Percentiles rank a stretch among this genome's conserved stretches.
phyloP scores from a whole-genome alignment of 2,113 vertebrate genomes.

The Galeopterus variegatus region DNA sequence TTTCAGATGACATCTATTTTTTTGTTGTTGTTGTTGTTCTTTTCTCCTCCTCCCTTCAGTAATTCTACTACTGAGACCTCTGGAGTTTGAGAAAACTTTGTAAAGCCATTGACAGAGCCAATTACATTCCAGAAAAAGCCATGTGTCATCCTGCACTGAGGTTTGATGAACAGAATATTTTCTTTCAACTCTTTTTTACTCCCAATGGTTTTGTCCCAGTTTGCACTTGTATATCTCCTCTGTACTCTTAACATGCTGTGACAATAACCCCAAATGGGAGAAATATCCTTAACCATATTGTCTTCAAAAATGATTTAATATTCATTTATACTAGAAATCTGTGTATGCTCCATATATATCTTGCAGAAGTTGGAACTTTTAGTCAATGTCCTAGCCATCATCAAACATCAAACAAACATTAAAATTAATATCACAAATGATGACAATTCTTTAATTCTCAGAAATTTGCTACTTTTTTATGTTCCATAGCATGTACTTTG shows the following conservation, averaged over 20 bases:
- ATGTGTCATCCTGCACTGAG: neutral
- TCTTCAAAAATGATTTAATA: neutral
- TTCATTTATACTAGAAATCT: neutral
- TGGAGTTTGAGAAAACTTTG: neutral
- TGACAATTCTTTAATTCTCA: neutral
- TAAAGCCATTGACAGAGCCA: neutral
- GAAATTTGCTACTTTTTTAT: neutral
- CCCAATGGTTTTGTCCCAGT: neutral
- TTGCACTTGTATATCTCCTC: neutral
- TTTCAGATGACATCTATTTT: neutral
- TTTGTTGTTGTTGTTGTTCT: too few relatives aligned
- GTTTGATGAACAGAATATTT: neutral
- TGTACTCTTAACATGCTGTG: neutral
- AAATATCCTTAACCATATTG: rapidly evolving
- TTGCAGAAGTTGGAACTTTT: neutral
- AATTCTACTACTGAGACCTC: neutral
- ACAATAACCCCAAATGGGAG: neutral
- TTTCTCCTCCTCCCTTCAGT: neutral
- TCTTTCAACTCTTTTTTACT: neutral
- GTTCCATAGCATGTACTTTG: neutral
- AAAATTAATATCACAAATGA: neutral
- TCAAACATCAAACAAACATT: neutral
- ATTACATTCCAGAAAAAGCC: neutral
- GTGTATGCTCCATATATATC: neutral
- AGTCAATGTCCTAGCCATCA: neutral